Percentiles rank a stretch among this genome's conserved stretches.
Evolutionary conservation across 2,888 invertebrate genomes (phyloP).

Genomic region (Stratiomys singularior): DNA sequence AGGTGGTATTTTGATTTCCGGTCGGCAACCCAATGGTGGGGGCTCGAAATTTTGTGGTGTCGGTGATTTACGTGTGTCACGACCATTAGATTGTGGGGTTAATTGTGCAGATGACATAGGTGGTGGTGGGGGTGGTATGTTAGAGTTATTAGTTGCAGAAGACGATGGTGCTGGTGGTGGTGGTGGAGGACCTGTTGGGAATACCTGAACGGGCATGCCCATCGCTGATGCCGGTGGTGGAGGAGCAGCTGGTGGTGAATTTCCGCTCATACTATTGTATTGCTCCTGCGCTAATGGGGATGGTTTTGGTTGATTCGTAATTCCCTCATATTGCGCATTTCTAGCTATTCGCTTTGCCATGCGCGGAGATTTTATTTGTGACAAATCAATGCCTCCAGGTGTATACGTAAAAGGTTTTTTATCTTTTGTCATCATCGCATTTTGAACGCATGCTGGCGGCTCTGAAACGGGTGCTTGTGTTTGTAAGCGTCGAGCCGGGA

Average conservation of each 20-base stretch:
- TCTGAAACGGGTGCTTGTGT: constrained; percentile 65
- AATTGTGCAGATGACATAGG: constrained; percentile 61
- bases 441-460: constrained; percentile 89
- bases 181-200: constrained; percentile 67
- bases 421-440: constrained; percentile 95
- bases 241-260: constrained; percentile 69
- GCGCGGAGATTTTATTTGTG: constrained; percentile 88
- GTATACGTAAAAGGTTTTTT: constrained; percentile 98
- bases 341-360: constrained; percentile 82
- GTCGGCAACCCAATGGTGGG: constrained; percentile 70
- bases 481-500: constrained; percentile 56
- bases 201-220: constrained; percentile 74
- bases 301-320: constrained; percentile 71
- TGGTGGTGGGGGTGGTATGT: constrained; percentile 52
- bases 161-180: constrained; percentile 59
- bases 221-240: constrained; percentile 73
- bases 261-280: constrained; percentile 53
- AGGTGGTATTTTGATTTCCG: constrained; percentile 79
- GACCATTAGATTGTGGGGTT: constrained; percentile 69
- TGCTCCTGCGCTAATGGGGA: constrained; percentile 64
- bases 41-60: constrained; percentile 68
- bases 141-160: not conserved
- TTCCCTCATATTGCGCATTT: constrained; percentile 77
- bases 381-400: constrained; percentile 90
- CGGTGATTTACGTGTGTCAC: constrained; percentile 66